phyloP scores from a whole-genome alignment of 2,113 vertebrate species.

The Tenrec ecaudatus region DNA sequence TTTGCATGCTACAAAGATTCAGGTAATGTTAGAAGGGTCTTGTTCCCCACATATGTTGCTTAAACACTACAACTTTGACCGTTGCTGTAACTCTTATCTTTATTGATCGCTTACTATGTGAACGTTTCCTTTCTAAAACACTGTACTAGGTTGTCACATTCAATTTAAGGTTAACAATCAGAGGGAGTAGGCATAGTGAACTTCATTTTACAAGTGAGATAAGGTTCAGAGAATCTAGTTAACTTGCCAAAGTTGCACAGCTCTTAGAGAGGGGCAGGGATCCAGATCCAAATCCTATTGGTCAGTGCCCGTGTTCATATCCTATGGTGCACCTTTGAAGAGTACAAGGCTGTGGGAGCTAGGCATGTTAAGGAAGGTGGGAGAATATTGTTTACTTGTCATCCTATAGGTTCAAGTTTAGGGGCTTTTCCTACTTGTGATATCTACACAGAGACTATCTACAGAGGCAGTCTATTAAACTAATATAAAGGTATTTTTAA shows the following conservation, averaged over 20 bases:
- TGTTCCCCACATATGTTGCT: not conserved
- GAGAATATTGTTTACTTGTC: not conserved
- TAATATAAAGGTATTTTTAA: not conserved
- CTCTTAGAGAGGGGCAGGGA: not conserved
- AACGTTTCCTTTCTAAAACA: not conserved
- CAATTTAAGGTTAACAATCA: constrained; percentile 4
- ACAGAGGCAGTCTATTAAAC: not conserved
- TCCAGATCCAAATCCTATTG: not conserved
- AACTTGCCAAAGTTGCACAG: not conserved
- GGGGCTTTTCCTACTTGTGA: not conserved
- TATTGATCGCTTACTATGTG: not conserved
- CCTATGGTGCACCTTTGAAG: not conserved
- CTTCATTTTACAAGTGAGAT: constrained; percentile 20
- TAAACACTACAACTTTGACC: not conserved
- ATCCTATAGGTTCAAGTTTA: not conserved
- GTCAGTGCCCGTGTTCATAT: not conserved
- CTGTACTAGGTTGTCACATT: not conserved
- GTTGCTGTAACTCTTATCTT: not conserved
- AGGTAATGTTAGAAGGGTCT: not conserved
- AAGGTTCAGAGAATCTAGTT: constrained; percentile 9
- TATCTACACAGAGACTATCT: not conserved
- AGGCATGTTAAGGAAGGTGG: too few species aligned
- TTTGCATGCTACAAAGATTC: not conserved
- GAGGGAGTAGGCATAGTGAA: not conserved
- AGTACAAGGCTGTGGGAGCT: too few species aligned